Base-by-base conservation (phyloP, 2,113 vertebrate species). In the Urocitellus parryii region DNA sequence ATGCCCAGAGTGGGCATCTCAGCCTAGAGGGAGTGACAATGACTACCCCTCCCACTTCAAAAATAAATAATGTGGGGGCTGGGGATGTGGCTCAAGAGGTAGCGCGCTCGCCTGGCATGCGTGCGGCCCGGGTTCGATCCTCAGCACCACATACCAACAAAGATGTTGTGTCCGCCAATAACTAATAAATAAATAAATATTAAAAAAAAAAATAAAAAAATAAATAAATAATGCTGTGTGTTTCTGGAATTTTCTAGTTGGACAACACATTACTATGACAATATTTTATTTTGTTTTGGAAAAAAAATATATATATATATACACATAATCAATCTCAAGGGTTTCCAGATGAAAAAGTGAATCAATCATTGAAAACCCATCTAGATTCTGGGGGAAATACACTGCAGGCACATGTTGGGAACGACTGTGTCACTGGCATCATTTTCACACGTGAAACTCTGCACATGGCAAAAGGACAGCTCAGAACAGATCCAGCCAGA, bases 321-420 rank as follows among this genome's bases (percentile, higher is more conserved):
- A 92, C 34, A 34, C 8, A 6, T 51, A n/a, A 84, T 74, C 72
- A 65, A 87, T 81, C 77, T 78, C 80, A 42, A 97, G 61, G 63
- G 67, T 61, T 96, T 91, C 94, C 96, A 96, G 90, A 93, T 88
- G 86, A 96, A 93, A 82, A 79, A 56, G 16, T 18, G 20, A 87
- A 56, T 63, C 82, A 77, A 39, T 84, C 58, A 68, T 29, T 92
- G 61, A 77, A 89, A 92, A 80, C 8, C 5, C 82, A 78, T 11
- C 0, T 8, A 48, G 72, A 87, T 86, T 94, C 94, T 78, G 73
- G 77, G 32, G 53, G 92, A 88, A 85, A 87, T 58, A 83, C 76
- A 92, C 58, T 82, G 76, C 11, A 70, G 93, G 63, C 90, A 16
- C 84, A 37, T 34, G 51, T 63, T 89, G 25, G 48, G 53, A 67